These are phyloP conservation scores for Mobula birostris DNA, from an alignment of 2,113 vertebrate species.

Conservation along the genomic window DNA sequence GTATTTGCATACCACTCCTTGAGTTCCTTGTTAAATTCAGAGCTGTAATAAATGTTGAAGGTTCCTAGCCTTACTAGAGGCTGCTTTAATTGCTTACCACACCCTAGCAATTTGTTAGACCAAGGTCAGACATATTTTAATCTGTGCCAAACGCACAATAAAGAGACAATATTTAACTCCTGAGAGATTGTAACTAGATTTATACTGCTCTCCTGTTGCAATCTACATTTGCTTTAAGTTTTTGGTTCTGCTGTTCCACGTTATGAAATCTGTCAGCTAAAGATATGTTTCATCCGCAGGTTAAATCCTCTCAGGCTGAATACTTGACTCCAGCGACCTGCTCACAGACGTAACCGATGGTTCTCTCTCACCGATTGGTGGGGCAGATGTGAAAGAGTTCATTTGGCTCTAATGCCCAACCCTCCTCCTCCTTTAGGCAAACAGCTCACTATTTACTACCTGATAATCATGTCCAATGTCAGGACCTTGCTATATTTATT, in stretches of 20 bases:
- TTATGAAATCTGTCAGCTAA: background rate
- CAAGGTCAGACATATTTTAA: constrained; percentile 8
- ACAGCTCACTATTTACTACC: background rate
- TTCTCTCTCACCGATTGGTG: background rate
- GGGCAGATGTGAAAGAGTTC: background rate
- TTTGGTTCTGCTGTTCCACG: background rate
- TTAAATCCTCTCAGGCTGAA: background rate
- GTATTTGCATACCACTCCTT: constrained; percentile 31
- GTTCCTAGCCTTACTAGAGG: background rate
- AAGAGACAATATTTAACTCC: background rate
- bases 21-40: background rate
- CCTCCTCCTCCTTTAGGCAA: background rate
- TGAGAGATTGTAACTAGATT: background rate
- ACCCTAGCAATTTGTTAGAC: background rate
- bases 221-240: background rate
- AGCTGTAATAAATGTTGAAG: background rate
- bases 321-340: background rate
- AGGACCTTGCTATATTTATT: background rate
- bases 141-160: background rate
- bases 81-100: background rate
- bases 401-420: background rate
- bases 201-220: background rate
- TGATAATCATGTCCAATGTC: background rate
- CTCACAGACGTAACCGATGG: background rate
- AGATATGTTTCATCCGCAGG: background rate